Evolutionary conservation across 1,140 invertebrate species (phyloP).

Genomic region (Eriosoma lanigerum): DNA sequence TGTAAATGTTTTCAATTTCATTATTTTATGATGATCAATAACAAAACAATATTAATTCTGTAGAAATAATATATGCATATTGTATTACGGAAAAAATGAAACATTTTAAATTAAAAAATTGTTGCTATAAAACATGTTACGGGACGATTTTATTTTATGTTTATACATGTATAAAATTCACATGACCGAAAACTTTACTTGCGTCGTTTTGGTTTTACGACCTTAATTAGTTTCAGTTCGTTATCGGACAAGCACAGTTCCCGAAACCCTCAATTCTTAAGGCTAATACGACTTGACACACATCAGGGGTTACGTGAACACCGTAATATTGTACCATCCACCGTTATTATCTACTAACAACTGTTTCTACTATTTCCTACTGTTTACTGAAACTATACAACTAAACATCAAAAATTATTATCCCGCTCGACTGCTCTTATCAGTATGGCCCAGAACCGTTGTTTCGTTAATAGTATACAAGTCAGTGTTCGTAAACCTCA

Average conservation of each 20-base stretch:
- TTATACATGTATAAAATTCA: neutral
- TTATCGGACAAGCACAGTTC: slow-evolving; percentile 24
- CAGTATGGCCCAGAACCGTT: neutral
- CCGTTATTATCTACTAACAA: neutral
- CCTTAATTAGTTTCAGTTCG: slow-evolving; percentile 39
- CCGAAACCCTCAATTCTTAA: neutral
- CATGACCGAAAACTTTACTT: neutral
- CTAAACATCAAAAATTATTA: no score
- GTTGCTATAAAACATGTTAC: no score
- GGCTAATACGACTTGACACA: slow-evolving; percentile 10
- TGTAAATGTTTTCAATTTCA: no score
- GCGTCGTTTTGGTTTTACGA: neutral
- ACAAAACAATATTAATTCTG: no score
- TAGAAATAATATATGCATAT: no score
- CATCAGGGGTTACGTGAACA: slow-evolving; percentile 4
- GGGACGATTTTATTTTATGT: no score
- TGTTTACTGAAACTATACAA: no score
- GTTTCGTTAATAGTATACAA: neutral
- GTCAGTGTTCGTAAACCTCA: neutral
- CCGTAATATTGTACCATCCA: no score
- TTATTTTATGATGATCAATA: no score
- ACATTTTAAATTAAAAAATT: no score
- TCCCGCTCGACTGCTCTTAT: neutral
- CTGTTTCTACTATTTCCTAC: neutral
- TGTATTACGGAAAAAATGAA: no score